Evolutionary conservation across 2,797 vertebrate genomes (phyloP).

Genomic region (Anomalospiza imberbis): DNA sequence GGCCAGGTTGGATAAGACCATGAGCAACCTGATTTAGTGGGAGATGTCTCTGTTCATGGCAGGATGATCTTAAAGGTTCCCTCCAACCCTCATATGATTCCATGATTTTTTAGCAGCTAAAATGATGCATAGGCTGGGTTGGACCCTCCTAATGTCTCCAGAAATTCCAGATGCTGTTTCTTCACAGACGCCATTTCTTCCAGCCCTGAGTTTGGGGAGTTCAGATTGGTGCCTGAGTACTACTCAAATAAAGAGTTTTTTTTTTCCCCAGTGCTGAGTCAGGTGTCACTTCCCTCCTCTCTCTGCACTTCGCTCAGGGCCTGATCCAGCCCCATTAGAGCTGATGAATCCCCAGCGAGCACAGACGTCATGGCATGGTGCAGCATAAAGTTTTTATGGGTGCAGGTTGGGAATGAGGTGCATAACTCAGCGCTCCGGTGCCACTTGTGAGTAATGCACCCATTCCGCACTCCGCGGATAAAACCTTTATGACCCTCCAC

Average conservation of each 20-base stretch:
- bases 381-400: constrained; percentile 63
- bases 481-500: constrained; percentile 60
- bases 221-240: rapidly evolving
- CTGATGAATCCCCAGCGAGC: constrained; percentile 14
- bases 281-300: neutral
- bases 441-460: constrained; percentile 57
- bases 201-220: neutral
- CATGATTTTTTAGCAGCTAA: neutral
- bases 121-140: neutral
- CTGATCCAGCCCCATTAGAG: neutral
- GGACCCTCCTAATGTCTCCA: neutral
- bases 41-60: neutral
- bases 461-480: constrained; percentile 43
- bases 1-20: neutral
- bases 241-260: neutral
- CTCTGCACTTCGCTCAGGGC: neutral
- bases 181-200: neutral
- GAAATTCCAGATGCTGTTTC: neutral
- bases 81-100: rapidly evolving
- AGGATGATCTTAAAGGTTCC: neutral
- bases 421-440: constrained; percentile 47
- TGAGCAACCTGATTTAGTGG: too few relatives aligned
- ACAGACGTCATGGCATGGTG: neutral
- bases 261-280: constrained; percentile 24
- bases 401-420: constrained; percentile 6